Conservation (phyloP, 2,888 invertebrate genomes). For the Rotaria magnacalcarata region DNA sequence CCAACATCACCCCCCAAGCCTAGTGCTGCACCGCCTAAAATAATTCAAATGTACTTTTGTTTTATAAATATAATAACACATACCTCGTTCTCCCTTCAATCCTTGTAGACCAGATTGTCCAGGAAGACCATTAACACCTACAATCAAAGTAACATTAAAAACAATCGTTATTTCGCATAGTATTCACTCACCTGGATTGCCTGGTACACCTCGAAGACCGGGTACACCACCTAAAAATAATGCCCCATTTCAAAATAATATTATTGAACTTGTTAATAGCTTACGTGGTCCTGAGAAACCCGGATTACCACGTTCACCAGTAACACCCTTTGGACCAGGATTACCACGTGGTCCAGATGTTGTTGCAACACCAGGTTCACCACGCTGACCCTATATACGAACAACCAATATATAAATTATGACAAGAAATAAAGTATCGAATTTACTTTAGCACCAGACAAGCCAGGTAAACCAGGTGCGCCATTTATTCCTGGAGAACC, state of each 20-base stretch:
- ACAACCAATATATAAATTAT: not conserved
- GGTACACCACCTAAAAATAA: not conserved
- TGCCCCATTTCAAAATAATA: not conserved
- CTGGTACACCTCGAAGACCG: not conserved
- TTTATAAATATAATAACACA: not conserved
- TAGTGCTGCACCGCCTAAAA: not conserved
- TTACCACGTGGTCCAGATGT: not conserved
- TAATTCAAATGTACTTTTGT: not conserved
- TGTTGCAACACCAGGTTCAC: constrained; percentile 4
- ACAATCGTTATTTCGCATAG: not conserved
- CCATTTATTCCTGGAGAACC: not conserved
- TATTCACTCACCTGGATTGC: not conserved
- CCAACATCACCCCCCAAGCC: not conserved
- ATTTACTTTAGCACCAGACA: constrained; percentile 19
- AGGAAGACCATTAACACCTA: not conserved
- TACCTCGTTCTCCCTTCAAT: not conserved
- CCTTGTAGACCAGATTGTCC: not conserved
- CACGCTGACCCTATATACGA: not conserved
- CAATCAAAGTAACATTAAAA: not conserved
- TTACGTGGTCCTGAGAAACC: not conserved
- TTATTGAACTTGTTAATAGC: not conserved
- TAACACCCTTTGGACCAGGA: not conserved
- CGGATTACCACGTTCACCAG: not conserved
- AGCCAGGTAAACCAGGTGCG: not conserved
- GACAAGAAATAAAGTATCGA: too few relatives aligned